Base-by-base conservation (phyloP, 2,113 vertebrate species). In the Spilogale gracilis region DNA sequence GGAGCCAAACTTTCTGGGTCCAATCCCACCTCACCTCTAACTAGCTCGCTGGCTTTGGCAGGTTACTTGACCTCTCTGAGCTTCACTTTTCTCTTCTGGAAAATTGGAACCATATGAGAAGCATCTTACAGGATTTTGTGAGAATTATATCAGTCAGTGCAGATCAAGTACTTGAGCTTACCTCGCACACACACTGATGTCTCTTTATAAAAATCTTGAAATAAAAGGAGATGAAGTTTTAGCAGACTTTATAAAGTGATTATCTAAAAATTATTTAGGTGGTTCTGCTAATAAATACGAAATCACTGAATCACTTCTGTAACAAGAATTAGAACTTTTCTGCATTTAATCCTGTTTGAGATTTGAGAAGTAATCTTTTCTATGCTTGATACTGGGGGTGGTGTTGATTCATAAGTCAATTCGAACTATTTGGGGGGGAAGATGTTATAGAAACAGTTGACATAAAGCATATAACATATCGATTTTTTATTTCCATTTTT, bases 151-250 rank as follows among this genome's bases (percentile, higher is more conserved):
- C 54, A 85, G 82, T 73, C 90, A 82, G 63, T 79, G 9, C 63
- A 54, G 63, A 0, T 83, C 67, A 96, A 83, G 54, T 12, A 58
- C 23, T 88, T 88, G 79, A 78, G 74, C 71, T 74, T 73, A 78
- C 48, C 38, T 83, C 61, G 17, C 21, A 74, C 32, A 56, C 56
- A 71, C 63, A 88, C 10, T 90, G 61, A 80, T 89, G 48, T 8
- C 94, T 94, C 20, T 38, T 69, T 32, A 38, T 69, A 81, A 82
- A 76, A 92, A 85, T 80, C 50, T 89, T 97, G 58, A 84, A 93
- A 65, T 86, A 96, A 81, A 95, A 89, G 14, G 63, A 86, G 65
- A 48, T 83, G n/a, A 91, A 61, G 71, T 94, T 92, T 82, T 58
- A 94, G 9, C 4, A 95, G 23, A 87, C 38, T 92, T 79, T 27